Conservation (phyloP, 2,113 vertebrate genomes). For the Actenoides lindsayi region DNA sequence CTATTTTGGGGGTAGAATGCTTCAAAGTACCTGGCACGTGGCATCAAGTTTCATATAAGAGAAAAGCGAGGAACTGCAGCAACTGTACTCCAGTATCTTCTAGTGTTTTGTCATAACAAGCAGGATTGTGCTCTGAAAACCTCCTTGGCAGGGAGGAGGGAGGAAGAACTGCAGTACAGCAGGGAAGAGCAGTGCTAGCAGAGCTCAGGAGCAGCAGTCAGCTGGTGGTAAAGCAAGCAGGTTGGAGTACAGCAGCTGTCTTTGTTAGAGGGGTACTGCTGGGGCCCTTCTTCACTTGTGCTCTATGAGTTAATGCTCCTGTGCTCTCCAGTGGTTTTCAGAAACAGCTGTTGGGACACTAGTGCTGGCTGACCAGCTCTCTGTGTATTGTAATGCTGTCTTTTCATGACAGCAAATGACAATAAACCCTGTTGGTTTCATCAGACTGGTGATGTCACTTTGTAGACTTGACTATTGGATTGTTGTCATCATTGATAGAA, state of each 20-base stretch:
- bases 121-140: neutral
- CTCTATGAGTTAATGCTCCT: neutral
- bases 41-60: conserved; percentile 25
- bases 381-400: neutral
- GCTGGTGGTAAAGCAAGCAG: neutral
- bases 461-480: neutral
- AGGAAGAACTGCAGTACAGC: neutral
- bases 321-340: neutral
- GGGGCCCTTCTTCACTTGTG: neutral
- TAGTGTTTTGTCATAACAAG: neutral
- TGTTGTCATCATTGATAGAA: neutral
- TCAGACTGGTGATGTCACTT: neutral
- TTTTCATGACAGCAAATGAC: neutral
- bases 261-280: neutral
- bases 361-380: neutral
- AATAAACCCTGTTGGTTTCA: neutral
- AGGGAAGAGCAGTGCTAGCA: neutral
- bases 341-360: neutral
- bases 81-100: neutral
- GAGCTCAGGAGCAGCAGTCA: neutral
- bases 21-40: conserved; percentile 10
- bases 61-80: conserved; percentile 39
- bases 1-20: conserved; percentile 48
- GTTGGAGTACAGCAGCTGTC: neutral
- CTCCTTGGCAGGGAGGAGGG: neutral